Conservation (phyloP, 2,797 vertebrate genomes). For the Tiaroga cobitis region DNA sequence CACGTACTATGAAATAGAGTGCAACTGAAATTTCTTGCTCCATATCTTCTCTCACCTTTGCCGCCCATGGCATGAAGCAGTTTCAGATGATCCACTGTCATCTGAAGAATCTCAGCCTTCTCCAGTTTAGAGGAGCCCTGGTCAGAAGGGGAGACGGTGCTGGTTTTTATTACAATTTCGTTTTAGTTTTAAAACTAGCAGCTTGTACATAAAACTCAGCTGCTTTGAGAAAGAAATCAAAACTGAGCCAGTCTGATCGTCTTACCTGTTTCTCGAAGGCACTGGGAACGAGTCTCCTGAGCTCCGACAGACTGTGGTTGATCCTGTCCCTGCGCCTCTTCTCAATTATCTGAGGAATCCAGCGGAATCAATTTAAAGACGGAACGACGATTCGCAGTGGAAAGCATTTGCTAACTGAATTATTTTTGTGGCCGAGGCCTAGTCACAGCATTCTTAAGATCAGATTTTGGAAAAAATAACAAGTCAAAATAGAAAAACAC, state of each 20-base stretch:
- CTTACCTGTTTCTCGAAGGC: conserved; percentile 93
- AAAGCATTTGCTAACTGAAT: conserved; percentile 34
- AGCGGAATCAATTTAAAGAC: conserved; percentile 35
- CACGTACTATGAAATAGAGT: no score
- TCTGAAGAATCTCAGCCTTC: conserved; percentile 95
- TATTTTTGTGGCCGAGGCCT: conserved; percentile 40
- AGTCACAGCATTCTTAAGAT: conserved; percentile 27
- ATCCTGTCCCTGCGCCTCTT: conserved; percentile 93
- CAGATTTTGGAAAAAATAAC: conserved; percentile 34
- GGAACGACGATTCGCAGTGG: conserved; percentile 48
- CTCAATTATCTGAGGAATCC: conserved; percentile 86
- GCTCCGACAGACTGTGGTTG: conserved; percentile 93
- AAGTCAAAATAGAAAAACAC: conserved; percentile 19
- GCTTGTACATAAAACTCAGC: background rate
- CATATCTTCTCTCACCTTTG: conserved; percentile 78
- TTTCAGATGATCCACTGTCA: conserved; percentile 96
- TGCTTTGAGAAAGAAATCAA: background rate
- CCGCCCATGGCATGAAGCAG: conserved; percentile 91
- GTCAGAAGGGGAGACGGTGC: conserved; percentile 21
- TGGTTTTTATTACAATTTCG: background rate
- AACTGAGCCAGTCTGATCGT: background rate
- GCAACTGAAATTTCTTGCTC: background rate
- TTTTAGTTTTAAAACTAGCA: background rate
- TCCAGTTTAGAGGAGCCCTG: conserved; percentile 94
- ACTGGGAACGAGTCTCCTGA: conserved; percentile 90